phyloP scores from a whole-genome alignment of 1,140 invertebrate species.

The Formica exsecta region DNA sequence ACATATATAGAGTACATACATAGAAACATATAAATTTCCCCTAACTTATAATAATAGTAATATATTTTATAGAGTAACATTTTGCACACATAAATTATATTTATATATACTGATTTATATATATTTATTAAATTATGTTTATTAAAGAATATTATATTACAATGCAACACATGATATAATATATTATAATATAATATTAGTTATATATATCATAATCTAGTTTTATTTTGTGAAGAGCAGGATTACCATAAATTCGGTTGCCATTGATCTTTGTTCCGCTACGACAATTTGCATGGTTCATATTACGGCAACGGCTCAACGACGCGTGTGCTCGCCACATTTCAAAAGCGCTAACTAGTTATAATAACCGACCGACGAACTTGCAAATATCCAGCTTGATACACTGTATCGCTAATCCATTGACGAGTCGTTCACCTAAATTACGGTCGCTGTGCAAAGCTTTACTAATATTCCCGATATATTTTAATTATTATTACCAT shows the following conservation, averaged over 20 bases:
- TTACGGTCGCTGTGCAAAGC: not conserved
- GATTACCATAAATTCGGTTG: slow-evolving; percentile 31
- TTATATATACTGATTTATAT: too few species aligned
- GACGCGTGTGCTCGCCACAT: slow-evolving; percentile 41
- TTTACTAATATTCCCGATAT: not conserved
- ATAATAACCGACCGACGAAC: slow-evolving; percentile 43
- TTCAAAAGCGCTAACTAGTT: slow-evolving; percentile 55
- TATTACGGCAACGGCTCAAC: slow-evolving; percentile 36
- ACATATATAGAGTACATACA: too few species aligned
- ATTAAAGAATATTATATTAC: slow-evolving; percentile 16
- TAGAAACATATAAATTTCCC: too few species aligned
- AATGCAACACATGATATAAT: not conserved
- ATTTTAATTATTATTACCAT: slow-evolving; percentile 7
- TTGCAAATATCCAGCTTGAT: slow-evolving; percentile 43
- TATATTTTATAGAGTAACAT: too few species aligned
- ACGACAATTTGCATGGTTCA: slow-evolving; percentile 28
- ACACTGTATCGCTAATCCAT: slow-evolving; percentile 48
- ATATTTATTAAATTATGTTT: not conserved
- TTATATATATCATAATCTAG: slow-evolving; percentile 28
- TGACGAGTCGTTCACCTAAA: slow-evolving; percentile 25
- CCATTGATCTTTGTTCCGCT: slow-evolving; percentile 44
- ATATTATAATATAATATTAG: slow-evolving; percentile 17
- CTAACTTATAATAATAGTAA: not conserved
- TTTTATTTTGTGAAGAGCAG: slow-evolving; percentile 25
- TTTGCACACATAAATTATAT: too few species aligned